Evolutionary conservation across 2,888 invertebrate species (phyloP), one percentile per base, ranked within the genome.

Genomic region (Xestia xanthographa): DNA sequence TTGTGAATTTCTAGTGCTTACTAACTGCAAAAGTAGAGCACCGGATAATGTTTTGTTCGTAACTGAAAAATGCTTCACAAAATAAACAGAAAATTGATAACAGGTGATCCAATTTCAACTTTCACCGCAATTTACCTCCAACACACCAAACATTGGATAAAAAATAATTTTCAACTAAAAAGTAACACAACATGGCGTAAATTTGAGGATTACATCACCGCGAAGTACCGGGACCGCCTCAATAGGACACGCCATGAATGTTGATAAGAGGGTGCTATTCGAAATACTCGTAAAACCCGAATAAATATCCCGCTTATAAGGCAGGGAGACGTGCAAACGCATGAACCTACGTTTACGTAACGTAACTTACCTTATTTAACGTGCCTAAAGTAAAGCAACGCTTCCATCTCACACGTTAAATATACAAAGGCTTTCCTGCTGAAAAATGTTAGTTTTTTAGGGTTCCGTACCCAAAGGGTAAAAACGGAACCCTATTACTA

Each of bases 291-390:
- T 90, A 89, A 91, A 89, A 88, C 86, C 85, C 82, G 84, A 82
- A 89, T 88, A 91, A 89, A 90, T 89, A 90, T 90, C 84, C 90
- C 82, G 68, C 71, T 71, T 80, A 84, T 77, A 77, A 79, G 83
- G 71, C 68, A 45, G 53, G 53, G 60, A 76, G 76, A 83, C 82
- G 81, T 80, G 81, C 66, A 69, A 71, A 78, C 72, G 71, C 82
- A 81, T 82, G 73, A 80, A 63, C 74, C 56, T 82, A 38, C 65
- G 80, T 80, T 78, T 50, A 80, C 73, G 48, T 72, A 48, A 76
- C 77, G 34, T 66, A 62, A 80, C 66, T 72, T 68, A 73, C 69
- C 66, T 76, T 60, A 50, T 83, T 82, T 79, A 79, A 79, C 67
- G 63, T 56, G 26, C 63, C n/a, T 41, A 69, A 69, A 76, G 70